Base-by-base conservation (phyloP, 2,888 invertebrate species). In the Scaeva pyrastri region DNA sequence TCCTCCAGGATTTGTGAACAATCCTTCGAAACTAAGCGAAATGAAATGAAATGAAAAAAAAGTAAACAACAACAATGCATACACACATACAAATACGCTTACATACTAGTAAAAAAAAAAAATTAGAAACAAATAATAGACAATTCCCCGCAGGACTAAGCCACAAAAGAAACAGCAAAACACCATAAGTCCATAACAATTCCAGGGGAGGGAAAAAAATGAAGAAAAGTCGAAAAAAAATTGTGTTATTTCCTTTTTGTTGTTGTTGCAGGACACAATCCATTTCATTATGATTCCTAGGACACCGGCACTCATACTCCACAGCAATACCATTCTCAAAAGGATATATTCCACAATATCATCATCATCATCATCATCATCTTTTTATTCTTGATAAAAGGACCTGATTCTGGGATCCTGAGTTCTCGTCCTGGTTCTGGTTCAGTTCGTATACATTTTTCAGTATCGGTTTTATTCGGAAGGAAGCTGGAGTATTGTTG, bases 311-410 rank as follows among this genome's bases (percentile, higher is more conserved):
- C n/a, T 31, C 8, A 26, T 26, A 31, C 26, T 21, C 21, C 43
- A 6, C 6, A 11, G 10, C 4, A 23, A 62, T 31, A 62, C 50
- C 52, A 26, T 45, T 78, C 78, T 43, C 79, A 58, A 36, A 56
- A 43, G 79, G 70, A 78, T 78, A 72, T 72, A 72, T 66, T 82
- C 66, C 43, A 74, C 78, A 83, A 64, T 84, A 55, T 74, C 81
- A 66, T 64, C 45, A 64, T 26, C 43, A 64, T 81, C 62, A 62
- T 64, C 43, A 68, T 80, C 77, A 68, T 77, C 81, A 81, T 72
- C 66, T 60, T 41, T 41, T 45, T 80, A 66, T 58, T 66, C 73
- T 45, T n/a, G 6, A 23, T n/a, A 14, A 56, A 14, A 31, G 31
- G n/a, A 62, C 11, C n/a, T n/a, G n/a, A n/a, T n/a, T n/a, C n/a